phyloP scores from a whole-genome alignment of 2,888 invertebrate genomes.

The Encarsia formosa region DNA sequence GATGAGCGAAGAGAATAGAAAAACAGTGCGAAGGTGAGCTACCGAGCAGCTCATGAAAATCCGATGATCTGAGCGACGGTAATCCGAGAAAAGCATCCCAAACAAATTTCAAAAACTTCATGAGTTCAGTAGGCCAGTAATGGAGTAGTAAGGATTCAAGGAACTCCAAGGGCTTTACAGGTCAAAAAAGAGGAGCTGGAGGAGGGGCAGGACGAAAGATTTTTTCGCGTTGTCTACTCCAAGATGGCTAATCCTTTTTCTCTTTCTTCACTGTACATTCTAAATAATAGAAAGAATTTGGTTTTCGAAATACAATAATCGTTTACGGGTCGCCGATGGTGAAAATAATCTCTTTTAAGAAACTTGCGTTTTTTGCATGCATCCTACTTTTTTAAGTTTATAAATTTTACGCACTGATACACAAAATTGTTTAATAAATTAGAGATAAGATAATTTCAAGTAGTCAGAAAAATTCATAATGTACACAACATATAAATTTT shows the following conservation, averaged over 20 bases:
- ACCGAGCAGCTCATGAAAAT: conserved; percentile 23
- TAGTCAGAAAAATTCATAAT: too few relatives aligned
- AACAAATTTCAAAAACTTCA: conserved; percentile 25
- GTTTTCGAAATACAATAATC: conserved; percentile 25
- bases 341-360: too few relatives aligned
- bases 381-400: too few relatives aligned
- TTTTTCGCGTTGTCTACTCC: conserved; percentile 17
- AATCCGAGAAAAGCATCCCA: conserved; percentile 25
- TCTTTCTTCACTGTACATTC: not conserved
- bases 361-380: too few relatives aligned
- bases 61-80: conserved; percentile 15
- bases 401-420: too few relatives aligned
- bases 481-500: too few relatives aligned
- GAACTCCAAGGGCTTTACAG: conserved; percentile 1
- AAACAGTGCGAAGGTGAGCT: not conserved
- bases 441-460: too few relatives aligned
- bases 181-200: too few relatives aligned
- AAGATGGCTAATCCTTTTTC: conserved; percentile 11
- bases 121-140: conserved; percentile 21
- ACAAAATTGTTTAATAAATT: too few relatives aligned
- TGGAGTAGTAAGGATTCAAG: conserved; percentile 7
- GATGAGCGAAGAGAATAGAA: conserved; percentile 14
- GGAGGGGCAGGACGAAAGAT: conserved; percentile 2
- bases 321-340: conserved; percentile 30
- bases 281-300: too few relatives aligned